These are phyloP conservation scores for Halictus quadricinctus DNA, from an alignment of 2,888 invertebrate species.

Conservation along the genomic window DNA sequence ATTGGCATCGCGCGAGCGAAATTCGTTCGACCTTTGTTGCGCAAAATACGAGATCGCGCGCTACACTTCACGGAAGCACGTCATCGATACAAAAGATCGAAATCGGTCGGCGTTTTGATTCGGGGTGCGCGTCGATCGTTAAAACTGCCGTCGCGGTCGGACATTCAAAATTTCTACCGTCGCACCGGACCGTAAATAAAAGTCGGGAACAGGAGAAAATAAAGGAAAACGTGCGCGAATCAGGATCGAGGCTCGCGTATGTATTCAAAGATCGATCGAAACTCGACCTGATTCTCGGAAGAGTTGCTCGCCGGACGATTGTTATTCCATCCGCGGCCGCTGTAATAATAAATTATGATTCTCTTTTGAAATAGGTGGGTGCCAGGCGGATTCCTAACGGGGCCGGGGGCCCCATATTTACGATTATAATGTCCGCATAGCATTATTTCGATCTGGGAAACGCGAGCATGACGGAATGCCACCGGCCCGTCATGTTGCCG, in stretches of 20 bases:
- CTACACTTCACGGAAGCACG: neutral
- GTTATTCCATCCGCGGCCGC: constrained; percentile 72
- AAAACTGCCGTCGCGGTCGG: constrained; percentile 14
- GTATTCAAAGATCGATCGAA: constrained; percentile 70
- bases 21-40: neutral
- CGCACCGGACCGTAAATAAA: constrained; percentile 5
- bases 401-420: constrained; percentile 77
- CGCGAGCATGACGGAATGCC: constrained; percentile 81
- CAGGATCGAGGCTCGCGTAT: constrained; percentile 55
- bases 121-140: constrained; percentile 16
- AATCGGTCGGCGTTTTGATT: constrained; percentile 18
- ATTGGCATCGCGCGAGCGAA: neutral
- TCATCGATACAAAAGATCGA: neutral
- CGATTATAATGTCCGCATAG: constrained; percentile 81
- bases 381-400: constrained; percentile 78
- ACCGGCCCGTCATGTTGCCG: constrained; percentile 70
- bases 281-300: constrained; percentile 67
- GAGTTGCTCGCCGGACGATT: constrained; percentile 59
- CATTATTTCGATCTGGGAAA: constrained; percentile 82
- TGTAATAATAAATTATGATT: constrained; percentile 79
- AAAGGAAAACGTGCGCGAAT: constrained; percentile 49
- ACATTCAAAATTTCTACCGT: constrained; percentile 36
- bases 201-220: constrained; percentile 22
- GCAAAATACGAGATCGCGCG: neutral
- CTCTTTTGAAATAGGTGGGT: constrained; percentile 75